Base-by-base conservation (phyloP, 1,140 invertebrate species). In the Tetragonula clypearis region DNA sequence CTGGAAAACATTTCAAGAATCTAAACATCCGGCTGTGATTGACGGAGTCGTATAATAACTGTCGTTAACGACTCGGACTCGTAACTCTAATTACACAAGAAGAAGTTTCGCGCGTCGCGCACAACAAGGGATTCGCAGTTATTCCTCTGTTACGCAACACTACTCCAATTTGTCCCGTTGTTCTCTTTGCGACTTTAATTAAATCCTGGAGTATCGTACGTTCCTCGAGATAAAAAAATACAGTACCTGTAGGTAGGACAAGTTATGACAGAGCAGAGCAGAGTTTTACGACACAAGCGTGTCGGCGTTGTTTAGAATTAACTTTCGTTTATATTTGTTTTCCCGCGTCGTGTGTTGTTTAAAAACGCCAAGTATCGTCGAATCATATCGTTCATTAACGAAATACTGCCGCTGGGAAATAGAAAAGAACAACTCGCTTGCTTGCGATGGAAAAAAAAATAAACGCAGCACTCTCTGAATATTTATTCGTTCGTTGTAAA, bases 1-100 rank as follows among this genome's bases (percentile, higher is more conserved):
- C 6, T 30, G 21, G n/a, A n/a, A 79, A 68, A 55, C n/a, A 68
- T 15, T 55, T 3, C 15, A 66, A 79, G 49, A 55, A 79, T 55
- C 19, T 19, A 30, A 68, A 30, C 26, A 55, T 6, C 49, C 30
- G 77, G n/a, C 1, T 19, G n/a, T 35, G 49, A 79, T 68, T 55
- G 77, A 79, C 62, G 77, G 12, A 17, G 17, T 35, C 41, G 62
- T 79, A 30, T 79, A 79, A 79, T 68, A 79, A 66, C 62, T 68
- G 30, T 68, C n/a, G 35, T 79, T 79, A 66, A 79, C 62, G 23
- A 55, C 19, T 3, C 8, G 15, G 41, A 19, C 58, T 62, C 23
- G 58, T 65, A 77, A 17, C 35, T 77, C 58, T 77, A 77, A 77
- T 77, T 77, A 62, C 26, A 5, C 0, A 53, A 74, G 62, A 68